Conservation (phyloP, 2,888 invertebrate genomes). For the Taphrorychus bicolor region DNA sequence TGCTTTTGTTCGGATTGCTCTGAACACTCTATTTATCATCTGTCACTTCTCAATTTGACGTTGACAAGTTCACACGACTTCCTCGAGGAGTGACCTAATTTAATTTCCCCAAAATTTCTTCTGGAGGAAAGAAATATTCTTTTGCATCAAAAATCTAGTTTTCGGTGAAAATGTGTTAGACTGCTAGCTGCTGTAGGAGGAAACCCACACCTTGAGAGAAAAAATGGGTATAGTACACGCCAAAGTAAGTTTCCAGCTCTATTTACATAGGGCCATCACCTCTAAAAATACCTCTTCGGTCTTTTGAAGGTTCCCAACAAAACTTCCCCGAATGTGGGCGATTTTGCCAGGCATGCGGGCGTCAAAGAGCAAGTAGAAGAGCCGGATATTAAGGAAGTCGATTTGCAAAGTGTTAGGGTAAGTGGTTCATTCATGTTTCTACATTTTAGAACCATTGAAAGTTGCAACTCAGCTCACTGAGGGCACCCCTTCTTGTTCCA, state of each 20-base stretch:
- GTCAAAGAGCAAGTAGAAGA: conserved; percentile 41
- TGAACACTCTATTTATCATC: not conserved
- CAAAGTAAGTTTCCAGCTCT: conserved; percentile 53
- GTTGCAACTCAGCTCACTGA: too few species aligned
- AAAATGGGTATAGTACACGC: conserved; percentile 60
- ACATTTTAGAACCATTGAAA: not conserved
- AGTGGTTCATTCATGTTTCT: not conserved
- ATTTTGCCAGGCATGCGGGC: conserved; percentile 38
- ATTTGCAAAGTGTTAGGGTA: conserved; percentile 64
- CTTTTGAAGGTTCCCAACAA: conserved; percentile 42
- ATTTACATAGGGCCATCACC: conserved; percentile 5
- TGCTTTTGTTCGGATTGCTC: not conserved
- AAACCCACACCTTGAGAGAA: not conserved
- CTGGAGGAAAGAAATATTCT: not conserved
- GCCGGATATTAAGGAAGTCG: conserved; percentile 57
- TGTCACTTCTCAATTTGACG: conserved; percentile 11
- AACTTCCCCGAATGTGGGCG: conserved; percentile 41
- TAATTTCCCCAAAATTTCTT: conserved; percentile 27
- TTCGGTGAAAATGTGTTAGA: conserved; percentile 10
- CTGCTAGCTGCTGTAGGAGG: not conserved
- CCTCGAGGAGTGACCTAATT: conserved; percentile 13
- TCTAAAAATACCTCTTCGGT: conserved; percentile 47
- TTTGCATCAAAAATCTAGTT: not conserved
- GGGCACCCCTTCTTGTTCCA: too few species aligned
- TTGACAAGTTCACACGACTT: conserved; percentile 11